Evolutionary conservation across 2,888 invertebrate species (phyloP).

Genomic region (Hirtodrosophila histrioides): DNA sequence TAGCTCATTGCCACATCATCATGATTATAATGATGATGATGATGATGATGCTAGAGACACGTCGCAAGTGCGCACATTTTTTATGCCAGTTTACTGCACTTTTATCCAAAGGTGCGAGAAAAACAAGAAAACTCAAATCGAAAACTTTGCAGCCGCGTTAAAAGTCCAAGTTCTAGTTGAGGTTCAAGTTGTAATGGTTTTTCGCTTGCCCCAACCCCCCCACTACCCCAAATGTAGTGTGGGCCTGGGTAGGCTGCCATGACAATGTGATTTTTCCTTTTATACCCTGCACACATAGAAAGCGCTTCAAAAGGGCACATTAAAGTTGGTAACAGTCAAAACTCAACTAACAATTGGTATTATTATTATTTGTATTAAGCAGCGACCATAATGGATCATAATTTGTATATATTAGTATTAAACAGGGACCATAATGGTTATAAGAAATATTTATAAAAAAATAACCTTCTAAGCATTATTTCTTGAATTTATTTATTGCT

Average conservation of each 20-base stretch:
- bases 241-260: conserved; percentile 43
- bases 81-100: conserved; percentile 66
- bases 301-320: no score
- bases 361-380: no score
- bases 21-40: conserved; percentile 21
- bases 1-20: conserved; percentile 2
- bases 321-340: no score
- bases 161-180: conserved; percentile 30
- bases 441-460: no score
- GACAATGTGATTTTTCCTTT: conserved; percentile 43
- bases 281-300: conserved; percentile 3
- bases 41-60: conserved; percentile 36
- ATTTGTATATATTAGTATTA: no score
- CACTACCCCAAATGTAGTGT: neutral
- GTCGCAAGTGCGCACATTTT: conserved; percentile 59
- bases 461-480: no score
- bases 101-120: conserved; percentile 57
- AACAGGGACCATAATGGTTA: no score
- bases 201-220: conserved; percentile 42
- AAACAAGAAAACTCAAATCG: conserved; percentile 6
- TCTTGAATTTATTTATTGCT: no score
- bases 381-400: no score
- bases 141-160: conserved; percentile 44
- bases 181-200: conserved; percentile 67
- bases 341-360: no score